Evolutionary conservation across 2,888 invertebrate genomes (phyloP).

Genomic region (Acanthosepion lycidas): DNA sequence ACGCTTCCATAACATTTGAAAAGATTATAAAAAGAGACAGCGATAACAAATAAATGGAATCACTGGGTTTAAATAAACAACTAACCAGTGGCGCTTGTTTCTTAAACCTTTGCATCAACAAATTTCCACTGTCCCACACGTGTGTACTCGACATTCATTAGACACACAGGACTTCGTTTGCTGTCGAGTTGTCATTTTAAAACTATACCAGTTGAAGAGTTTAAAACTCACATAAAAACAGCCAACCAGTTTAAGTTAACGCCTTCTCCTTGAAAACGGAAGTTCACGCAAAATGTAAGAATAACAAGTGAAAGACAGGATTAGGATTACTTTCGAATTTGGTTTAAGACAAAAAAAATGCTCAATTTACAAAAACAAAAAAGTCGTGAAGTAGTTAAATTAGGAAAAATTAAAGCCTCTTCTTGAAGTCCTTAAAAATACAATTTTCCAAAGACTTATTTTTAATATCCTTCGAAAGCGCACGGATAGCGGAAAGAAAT

Average conservation of each 20-base stretch:
- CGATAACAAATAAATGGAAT: neutral
- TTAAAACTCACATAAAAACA: neutral
- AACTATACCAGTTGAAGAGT: neutral
- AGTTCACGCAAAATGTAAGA: neutral
- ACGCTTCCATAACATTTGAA: neutral
- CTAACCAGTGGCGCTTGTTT: neutral
- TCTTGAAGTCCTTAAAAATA: too few relatives aligned
- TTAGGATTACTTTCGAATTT: conserved; percentile 16
- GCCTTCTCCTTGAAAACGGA: neutral
- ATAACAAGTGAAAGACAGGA: neutral
- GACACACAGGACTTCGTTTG: neutral
- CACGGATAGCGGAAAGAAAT: too few relatives aligned
- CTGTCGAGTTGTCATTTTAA: neutral
- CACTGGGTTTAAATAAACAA: conserved; percentile 9
- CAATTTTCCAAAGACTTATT: too few relatives aligned
- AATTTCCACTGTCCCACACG: neutral
- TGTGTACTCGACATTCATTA: neutral
- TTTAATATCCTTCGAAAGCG: too few relatives aligned
- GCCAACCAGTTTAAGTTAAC: neutral
- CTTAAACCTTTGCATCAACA: conserved; percentile 33
- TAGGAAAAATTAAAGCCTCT: too few relatives aligned
- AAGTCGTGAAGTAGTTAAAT: too few relatives aligned
- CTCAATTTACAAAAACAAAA: neutral
- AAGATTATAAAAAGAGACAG: neutral
- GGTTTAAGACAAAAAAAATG: neutral